These are phyloP conservation scores for Lutraria lutraria DNA, from an alignment of 2,888 invertebrate species.

Conservation along the genomic window DNA sequence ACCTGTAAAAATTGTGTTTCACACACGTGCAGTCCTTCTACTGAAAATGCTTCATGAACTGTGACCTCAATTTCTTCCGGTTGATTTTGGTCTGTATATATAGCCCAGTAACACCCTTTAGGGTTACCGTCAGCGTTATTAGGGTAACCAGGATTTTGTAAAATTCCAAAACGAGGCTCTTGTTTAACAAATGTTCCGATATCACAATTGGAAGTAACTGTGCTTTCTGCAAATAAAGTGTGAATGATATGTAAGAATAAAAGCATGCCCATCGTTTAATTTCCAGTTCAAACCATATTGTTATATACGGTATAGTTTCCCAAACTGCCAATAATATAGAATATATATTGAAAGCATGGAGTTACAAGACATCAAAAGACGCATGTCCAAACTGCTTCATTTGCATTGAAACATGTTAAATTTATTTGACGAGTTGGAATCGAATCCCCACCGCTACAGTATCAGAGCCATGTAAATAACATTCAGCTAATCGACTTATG, in stretches of 20 bases:
- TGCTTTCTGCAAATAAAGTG: constrained; percentile 19
- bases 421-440: too few relatives aligned
- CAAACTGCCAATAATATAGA: too few relatives aligned
- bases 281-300: too few relatives aligned
- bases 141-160: constrained; percentile 73
- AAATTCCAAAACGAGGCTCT: constrained; percentile 67
- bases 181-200: constrained; percentile 62
- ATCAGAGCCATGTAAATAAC: too few relatives aligned
- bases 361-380: too few relatives aligned
- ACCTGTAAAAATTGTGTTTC: constrained; percentile 71
- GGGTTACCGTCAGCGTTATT: constrained; percentile 68
- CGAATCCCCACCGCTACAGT: too few relatives aligned
- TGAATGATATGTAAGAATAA: background rate
- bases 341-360: too few relatives aligned
- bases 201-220: constrained; percentile 56
- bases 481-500: too few relatives aligned
- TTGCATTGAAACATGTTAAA: too few relatives aligned
- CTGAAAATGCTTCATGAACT: constrained; percentile 69
- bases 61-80: constrained; percentile 61
- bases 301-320: too few relatives aligned
- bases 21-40: constrained; percentile 64
- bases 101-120: constrained; percentile 72
- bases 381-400: too few relatives aligned
- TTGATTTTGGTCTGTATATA: constrained; percentile 58
- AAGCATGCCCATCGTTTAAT: too few relatives aligned